Base-by-base conservation (phyloP, 2,797 vertebrate genomes). In the Botia kubotai region DNA sequence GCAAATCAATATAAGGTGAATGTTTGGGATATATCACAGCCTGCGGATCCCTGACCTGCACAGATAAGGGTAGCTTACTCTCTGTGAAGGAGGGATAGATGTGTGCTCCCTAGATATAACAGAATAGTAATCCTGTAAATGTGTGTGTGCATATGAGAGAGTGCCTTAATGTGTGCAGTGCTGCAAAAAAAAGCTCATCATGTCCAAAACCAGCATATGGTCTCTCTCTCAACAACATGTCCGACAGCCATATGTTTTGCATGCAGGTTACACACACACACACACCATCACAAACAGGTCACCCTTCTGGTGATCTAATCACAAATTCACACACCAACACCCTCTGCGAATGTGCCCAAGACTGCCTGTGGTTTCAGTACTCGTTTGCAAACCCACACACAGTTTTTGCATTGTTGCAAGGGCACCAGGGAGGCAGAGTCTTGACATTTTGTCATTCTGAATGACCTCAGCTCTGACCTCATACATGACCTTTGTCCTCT, bases 181-280 rank as follows among this genome's bases (percentile, higher is more conserved):
- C 70, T 74, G 69, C 67, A 55, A 67, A 69, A 55, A 66, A 80
- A 75, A 62, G 39, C 76, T 79, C 46, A 48, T 69, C 26, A 72
- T 68, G 67, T 80, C 73, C 68, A 71, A 79, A 84, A 57, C 66
- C 52, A 84, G 70, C 84, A 87, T 84, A 84, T 85, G 85, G 82
- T 79, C 55, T 21, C 69, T 84, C 68, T 85, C 76, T 82, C 81
- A 46, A 83, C 77, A 85, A 79, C 77, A 85, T 85, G 86, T 84
- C 77, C 69, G 53, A 78, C 78, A 73, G 60, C 79, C 79, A 72
- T 82, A 76, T 69, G 81, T 79, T 83, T 83, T 62, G 76, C 81
- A 79, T 88, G 86, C 86, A 87, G 77, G 84, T 89, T 87, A 84
- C 79, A 88, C 87, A 87, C 87, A 86, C 73, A 82, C 43, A 46